A percentile compares a stretch with the other conserved stretches of the same genome.
Evolutionary conservation across 2,888 invertebrate genomes (phyloP).

Genomic region (Orthonevra nobilis): DNA sequence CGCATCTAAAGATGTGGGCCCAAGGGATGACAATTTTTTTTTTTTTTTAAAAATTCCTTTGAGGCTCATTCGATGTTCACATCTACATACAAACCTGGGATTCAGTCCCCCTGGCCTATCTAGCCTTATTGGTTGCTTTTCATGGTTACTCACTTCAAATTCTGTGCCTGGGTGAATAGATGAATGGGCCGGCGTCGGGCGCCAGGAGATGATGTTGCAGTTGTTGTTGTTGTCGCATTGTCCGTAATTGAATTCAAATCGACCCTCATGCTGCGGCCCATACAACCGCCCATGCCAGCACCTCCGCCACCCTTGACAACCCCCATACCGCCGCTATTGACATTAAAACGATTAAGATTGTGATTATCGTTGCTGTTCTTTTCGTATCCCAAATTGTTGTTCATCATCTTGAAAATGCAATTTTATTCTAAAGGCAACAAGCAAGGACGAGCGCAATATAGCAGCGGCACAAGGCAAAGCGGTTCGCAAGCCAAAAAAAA

Average conservation of each 20-base stretch:
- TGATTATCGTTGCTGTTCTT: constrained; percentile 78
- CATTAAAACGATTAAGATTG: constrained; percentile 69
- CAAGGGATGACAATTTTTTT: constrained; percentile 33
- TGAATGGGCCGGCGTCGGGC: constrained; percentile 76
- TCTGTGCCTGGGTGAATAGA: constrained; percentile 76
- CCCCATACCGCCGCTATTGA: constrained; percentile 34
- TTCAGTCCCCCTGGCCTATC: background rate
- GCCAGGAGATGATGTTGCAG: constrained; percentile 71
- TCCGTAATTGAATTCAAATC: constrained; percentile 67
- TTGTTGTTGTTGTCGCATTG: constrained; percentile 65
- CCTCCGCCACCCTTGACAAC: constrained; percentile 43
- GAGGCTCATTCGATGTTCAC: constrained; percentile 20
- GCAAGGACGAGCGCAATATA: no score
- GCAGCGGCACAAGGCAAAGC: background rate
- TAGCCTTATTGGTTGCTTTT: background rate
- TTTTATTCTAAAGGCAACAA: no score
- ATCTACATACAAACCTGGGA: background rate
- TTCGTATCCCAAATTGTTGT: constrained; percentile 78
- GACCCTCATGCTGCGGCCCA: constrained; percentile 59
- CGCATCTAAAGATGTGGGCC: constrained; percentile 1
- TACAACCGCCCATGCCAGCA: constrained; percentile 13
- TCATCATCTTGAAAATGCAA: constrained; percentile 77
- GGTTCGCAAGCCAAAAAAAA: constrained; percentile 49
- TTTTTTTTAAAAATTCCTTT: constrained; percentile 1
- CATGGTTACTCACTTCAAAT: constrained; percentile 77